phyloP scores from a whole-genome alignment of 2,797 vertebrate species.

The Halcyon chelicuti region DNA sequence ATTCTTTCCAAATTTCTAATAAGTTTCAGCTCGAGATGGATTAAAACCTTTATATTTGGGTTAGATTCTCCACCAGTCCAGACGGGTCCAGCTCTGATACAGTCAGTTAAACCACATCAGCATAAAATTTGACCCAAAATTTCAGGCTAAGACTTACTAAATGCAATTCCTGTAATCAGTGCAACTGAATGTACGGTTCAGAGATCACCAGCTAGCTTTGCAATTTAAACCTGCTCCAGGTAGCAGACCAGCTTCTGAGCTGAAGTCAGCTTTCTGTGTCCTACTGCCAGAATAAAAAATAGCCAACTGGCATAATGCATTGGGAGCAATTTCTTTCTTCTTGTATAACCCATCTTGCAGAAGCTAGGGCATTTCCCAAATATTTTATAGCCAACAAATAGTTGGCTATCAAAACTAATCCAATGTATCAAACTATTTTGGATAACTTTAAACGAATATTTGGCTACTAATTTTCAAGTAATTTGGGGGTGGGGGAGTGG shows the following conservation, averaged over 20 bases:
- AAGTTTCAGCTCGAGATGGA: not conserved
- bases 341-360: not conserved
- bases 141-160: not conserved
- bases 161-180: not conserved
- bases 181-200: not conserved
- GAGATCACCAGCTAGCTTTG: not conserved
- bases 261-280: not conserved
- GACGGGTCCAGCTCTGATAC: not conserved
- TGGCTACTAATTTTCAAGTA: not conserved
- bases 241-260: not conserved
- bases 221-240: not conserved
- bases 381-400: not conserved
- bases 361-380: not conserved
- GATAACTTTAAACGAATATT: not conserved
- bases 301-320: not conserved
- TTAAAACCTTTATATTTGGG: not conserved
- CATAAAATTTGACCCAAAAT: not conserved
- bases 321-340: not conserved
- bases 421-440: not conserved
- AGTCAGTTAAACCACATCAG: not conserved
- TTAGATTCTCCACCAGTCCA: not conserved
- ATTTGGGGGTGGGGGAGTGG: not conserved
- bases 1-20: not conserved
- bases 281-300: not conserved
- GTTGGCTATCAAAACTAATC: not conserved